Conservation (phyloP, 1,140 invertebrate species). For the Atta colombica region DNA sequence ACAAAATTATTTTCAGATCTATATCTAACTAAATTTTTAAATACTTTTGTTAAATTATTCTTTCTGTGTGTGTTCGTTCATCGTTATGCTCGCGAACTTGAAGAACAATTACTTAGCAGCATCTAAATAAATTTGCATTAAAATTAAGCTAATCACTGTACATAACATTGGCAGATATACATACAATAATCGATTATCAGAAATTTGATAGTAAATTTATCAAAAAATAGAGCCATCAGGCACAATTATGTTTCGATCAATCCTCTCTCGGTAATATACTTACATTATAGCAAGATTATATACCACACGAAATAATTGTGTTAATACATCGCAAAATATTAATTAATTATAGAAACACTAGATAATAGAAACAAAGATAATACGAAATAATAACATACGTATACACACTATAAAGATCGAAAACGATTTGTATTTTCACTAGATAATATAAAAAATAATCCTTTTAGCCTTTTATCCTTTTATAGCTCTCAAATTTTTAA, state of each 20-base stretch:
- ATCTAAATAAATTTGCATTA: conserved; percentile 31
- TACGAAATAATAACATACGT: not conserved
- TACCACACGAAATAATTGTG: not conserved
- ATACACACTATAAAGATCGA: not conserved
- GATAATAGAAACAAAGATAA: conserved; percentile 5
- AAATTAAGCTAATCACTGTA: not conserved
- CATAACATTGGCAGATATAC: not conserved
- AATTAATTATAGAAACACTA: conserved; percentile 27
- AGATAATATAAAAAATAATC: too few relatives aligned
- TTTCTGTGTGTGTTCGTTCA: not conserved
- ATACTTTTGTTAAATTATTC: not conserved
- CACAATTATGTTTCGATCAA: conserved; percentile 39
- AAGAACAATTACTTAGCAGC: not conserved
- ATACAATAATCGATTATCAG: conserved; percentile 18
- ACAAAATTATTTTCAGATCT: too few relatives aligned
- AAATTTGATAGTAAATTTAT: conserved; percentile 42
- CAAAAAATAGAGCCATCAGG: conserved; percentile 38
- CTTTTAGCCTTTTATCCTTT: too few relatives aligned
- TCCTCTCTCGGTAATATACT: conserved; percentile 5
- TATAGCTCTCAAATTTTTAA: too few relatives aligned
- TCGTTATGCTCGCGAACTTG: not conserved
- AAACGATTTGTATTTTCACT: too few relatives aligned
- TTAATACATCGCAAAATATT: not conserved
- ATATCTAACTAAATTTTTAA: too few relatives aligned
- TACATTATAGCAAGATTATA: not conserved